Conservation (phyloP, 2,888 invertebrate genomes). For the Lordiphosa fenestrarum region DNA sequence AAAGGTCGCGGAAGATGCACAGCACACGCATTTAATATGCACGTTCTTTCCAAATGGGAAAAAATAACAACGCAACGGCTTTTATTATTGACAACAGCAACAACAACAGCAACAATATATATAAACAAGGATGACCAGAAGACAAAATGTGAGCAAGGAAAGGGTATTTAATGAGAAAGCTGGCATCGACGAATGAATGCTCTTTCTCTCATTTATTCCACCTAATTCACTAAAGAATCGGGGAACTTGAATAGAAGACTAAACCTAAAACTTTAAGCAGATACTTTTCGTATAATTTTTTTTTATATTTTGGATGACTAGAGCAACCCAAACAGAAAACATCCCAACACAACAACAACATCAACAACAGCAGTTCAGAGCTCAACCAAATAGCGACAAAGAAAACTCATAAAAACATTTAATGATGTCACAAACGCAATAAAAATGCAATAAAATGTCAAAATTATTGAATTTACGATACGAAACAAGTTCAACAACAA, state of each 20-base stretch:
- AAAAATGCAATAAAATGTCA: slow-evolving; percentile 76
- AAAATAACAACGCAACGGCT: slow-evolving; percentile 29
- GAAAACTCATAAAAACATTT: slow-evolving; percentile 71
- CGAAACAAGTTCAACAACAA: slow-evolving; percentile 66
- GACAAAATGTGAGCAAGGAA: not conserved
- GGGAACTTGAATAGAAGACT: no score
- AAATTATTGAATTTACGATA: slow-evolving; percentile 75
- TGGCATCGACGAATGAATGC: no score
- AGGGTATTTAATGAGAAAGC: no score
- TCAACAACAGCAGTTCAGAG: slow-evolving; percentile 55
- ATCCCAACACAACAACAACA: slow-evolving; percentile 19
- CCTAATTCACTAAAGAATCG: no score
- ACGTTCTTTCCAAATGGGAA: slow-evolving; percentile 33
- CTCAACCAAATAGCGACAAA: slow-evolving; percentile 66
- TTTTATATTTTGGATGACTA: not conserved
- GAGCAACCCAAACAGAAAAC: slow-evolving; percentile 34
- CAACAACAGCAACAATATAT: slow-evolving; percentile 18
- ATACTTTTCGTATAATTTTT: no score
- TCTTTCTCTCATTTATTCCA: no score
- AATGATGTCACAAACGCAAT: slow-evolving; percentile 75
- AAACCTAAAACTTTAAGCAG: no score
- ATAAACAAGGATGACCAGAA: slow-evolving; percentile 5
- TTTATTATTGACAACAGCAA: slow-evolving; percentile 66
- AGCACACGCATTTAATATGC: slow-evolving; percentile 58
- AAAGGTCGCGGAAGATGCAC: slow-evolving; percentile 63